Base-by-base conservation (phyloP, 2,797 vertebrate genomes). In the Acanthornis magna region DNA sequence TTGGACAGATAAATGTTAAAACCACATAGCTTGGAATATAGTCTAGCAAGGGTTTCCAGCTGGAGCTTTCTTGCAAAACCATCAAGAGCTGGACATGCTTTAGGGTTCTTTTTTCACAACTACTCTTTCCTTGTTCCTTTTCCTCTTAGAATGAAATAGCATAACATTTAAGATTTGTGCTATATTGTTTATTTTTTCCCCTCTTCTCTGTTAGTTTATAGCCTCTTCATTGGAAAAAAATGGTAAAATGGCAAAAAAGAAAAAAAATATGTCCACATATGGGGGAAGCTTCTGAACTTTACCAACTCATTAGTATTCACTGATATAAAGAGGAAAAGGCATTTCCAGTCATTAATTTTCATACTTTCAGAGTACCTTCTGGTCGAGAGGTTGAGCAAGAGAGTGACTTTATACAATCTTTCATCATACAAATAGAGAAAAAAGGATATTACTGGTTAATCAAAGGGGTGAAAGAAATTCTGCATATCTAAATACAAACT, bases 1-100 rank as follows among this genome's bases (percentile, higher is more conserved):
- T 79, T 82, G 60, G 50, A 77, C 22, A 91, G 47, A 89, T 92
- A 85, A 74, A 95, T 88, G 34, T 61, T 61, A 83, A 96, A 91
- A 83, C 30, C 55, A 71, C 26, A 22, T 34, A 83, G 25, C n/a
- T 47, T 89, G 65, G 66, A 88, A 75, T 74, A 55, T 29, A 75
- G 22, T 83, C 48, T 80, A 58, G n/a, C 26, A 65, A 34, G 14
- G 13, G 22, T 63, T 93, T 96, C 88, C 75, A 91, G 36, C 32
- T 83, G 79, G 45, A 93, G 48, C 65, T 84, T 61, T 36, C 38
- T 79, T 85, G 43, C 25, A 94, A 93, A 82, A 25, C 9, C 75
- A 74, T 43, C 20, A 83, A 87, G 54, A 74, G 16, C 5, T 76
- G 22, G 16, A 87, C 13, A 40, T 67, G 6, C 20, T 51, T 92